Conservation (phyloP, 2,113 vertebrate species). For the Anolis sagrei region DNA sequence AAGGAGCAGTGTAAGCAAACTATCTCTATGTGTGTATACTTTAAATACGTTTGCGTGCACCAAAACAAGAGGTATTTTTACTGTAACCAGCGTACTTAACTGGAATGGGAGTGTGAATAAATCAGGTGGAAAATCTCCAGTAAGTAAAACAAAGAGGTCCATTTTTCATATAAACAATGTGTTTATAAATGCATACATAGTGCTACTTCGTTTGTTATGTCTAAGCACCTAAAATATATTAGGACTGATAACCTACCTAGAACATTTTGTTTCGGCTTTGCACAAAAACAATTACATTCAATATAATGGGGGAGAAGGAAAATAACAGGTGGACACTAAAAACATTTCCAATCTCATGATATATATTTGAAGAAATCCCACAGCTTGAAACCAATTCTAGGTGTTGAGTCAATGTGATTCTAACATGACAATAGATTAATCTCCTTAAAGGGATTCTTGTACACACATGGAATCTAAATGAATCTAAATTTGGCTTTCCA, state of each 20-base stretch:
- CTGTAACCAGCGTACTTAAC: neutral
- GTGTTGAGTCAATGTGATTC: neutral
- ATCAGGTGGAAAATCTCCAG: constrained; percentile 4
- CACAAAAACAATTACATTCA: neutral
- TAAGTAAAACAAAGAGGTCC: rapidly evolving
- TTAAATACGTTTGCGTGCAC: constrained; percentile 42
- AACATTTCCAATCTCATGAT: neutral
- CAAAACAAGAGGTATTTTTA: neutral
- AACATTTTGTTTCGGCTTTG: neutral
- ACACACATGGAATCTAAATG: neutral
- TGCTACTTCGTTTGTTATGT: neutral
- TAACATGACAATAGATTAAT: neutral
- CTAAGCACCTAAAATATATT: too few species aligned
- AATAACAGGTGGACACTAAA: neutral
- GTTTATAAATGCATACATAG: neutral
- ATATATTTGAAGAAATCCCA: neutral
- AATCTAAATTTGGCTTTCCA: neutral
- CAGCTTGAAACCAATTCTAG: neutral
- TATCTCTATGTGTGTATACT: constrained; percentile 59
- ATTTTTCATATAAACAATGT: rapidly evolving
- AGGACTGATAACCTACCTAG: neutral
- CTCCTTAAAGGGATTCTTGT: neutral
- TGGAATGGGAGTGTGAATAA: neutral
- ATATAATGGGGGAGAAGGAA: neutral
- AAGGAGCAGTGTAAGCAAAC: constrained; percentile 7